Evolutionary conservation across 2,113 vertebrate genomes (phyloP).

Genomic region (Coptodon bakossiorum): DNA sequence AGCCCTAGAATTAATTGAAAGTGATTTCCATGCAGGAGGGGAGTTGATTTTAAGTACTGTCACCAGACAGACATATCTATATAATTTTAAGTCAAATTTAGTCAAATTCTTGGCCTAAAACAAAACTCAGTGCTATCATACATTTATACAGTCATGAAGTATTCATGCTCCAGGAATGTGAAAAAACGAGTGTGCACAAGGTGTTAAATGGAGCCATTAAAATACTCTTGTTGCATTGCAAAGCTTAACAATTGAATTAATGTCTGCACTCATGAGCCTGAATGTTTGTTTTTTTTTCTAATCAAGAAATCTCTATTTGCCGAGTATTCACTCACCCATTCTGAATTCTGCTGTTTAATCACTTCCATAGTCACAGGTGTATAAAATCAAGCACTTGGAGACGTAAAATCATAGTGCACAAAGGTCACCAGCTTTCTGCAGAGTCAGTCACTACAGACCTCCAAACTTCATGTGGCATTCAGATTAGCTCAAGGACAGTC

Average conservation of each 20-base stretch:
- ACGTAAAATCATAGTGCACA: not conserved
- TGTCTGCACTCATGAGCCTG: not conserved
- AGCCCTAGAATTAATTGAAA: not conserved
- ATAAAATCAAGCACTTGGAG: not conserved
- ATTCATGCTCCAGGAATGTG: not conserved
- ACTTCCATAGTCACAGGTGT: not conserved
- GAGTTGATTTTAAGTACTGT: not conserved
- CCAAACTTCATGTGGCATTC: not conserved
- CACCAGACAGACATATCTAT: not conserved
- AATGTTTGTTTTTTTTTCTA: fast-evolving
- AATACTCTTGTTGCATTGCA: not conserved
- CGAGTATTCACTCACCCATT: not conserved
- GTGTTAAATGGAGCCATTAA: not conserved
- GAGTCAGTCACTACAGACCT: not conserved
- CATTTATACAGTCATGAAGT: not conserved
- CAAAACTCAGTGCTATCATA: not conserved
- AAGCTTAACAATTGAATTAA: not conserved
- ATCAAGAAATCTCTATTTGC: not conserved
- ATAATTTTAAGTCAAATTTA: not conserved
- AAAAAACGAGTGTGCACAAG: not conserved
- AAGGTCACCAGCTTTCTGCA: not conserved
- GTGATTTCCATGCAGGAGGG: not conserved
- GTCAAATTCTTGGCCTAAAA: not conserved
- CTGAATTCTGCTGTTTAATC: not conserved
- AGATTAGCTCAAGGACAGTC: not conserved